phyloP scores from a whole-genome alignment of 2,888 invertebrate genomes.

The Brachypterus glaber region DNA sequence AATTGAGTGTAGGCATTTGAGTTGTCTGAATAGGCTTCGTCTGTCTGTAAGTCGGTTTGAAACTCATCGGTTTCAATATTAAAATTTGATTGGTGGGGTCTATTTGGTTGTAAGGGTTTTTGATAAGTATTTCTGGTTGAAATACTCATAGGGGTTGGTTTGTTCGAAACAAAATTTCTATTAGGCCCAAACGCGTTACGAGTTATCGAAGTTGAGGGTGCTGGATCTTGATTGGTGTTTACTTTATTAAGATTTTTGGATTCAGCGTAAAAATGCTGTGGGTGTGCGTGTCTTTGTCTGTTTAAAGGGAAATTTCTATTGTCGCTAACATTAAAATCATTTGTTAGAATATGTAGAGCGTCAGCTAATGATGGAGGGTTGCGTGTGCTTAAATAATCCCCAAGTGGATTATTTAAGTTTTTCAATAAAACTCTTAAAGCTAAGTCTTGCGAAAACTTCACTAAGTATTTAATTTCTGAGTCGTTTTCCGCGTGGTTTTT shows the following conservation, averaged over 20 bases:
- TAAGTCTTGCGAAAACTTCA: not conserved
- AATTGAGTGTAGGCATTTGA: not conserved
- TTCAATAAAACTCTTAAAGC: not conserved
- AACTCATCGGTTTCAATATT: not conserved
- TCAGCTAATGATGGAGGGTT: not conserved
- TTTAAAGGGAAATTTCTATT: not conserved
- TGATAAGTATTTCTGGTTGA: not conserved
- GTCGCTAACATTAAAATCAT: not conserved
- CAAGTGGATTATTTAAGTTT: conserved; percentile 1
- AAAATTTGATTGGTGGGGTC: not conserved
- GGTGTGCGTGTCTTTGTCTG: not conserved
- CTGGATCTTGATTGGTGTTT: not conserved
- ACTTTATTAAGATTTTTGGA: not conserved
- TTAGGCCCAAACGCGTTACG: not conserved
- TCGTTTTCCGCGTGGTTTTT: not conserved
- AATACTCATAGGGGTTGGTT: conserved; percentile 1
- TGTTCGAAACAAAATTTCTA: not conserved
- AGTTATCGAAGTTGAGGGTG: not conserved
- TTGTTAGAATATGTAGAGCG: not conserved
- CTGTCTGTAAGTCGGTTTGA: not conserved
- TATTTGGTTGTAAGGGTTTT: not conserved
- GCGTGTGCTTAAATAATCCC: not conserved
- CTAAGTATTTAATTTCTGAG: not conserved
- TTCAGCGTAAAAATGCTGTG: not conserved
- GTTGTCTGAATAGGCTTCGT: not conserved